A percentile compares a stretch with the other conserved stretches of the same genome.
Evolutionary conservation across 2,888 invertebrate species (phyloP).

Genomic region (Oxyscelio sp.): DNA sequence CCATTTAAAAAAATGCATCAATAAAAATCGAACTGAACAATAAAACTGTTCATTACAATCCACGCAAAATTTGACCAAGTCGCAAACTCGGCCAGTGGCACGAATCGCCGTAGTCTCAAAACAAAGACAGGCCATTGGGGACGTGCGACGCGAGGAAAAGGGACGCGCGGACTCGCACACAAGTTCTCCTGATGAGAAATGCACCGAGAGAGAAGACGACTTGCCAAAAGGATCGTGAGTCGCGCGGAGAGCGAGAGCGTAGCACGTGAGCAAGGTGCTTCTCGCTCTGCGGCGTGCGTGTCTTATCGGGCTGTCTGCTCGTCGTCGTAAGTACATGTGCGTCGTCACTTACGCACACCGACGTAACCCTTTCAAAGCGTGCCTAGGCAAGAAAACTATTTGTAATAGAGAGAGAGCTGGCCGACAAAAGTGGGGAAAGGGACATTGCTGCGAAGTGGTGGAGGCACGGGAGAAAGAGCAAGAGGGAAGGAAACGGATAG

Average conservation of each 20-base stretch:
- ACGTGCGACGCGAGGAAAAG: conserved; percentile 29
- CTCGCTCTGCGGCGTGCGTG: conserved; percentile 46
- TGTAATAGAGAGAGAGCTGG: conserved; percentile 85
- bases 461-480: conserved; percentile 42
- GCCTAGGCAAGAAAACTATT: conserved; percentile 85
- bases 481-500: conserved; percentile 55
- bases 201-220: conserved; percentile 27
- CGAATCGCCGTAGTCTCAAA: conserved; percentile 13
- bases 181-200: conserved; percentile 11
- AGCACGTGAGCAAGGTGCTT: conserved; percentile 67
- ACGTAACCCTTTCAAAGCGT: conserved; percentile 78
- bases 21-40: too few relatives aligned
- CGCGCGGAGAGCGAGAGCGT: conserved; percentile 17
- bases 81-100: conserved; percentile 49
- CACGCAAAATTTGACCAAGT: conserved; percentile 10
- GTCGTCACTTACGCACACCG: conserved; percentile 52
- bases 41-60: too few relatives aligned
- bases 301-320: conserved; percentile 45
- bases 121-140: conserved; percentile 41
- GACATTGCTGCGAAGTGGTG: conserved; percentile 73
- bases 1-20: too few relatives aligned
- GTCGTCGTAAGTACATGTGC: conserved; percentile 33
- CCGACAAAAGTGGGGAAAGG: conserved; percentile 80
- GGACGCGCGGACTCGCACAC: not conserved
- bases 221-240: conserved; percentile 46